Percentiles rank a stretch among this genome's conserved stretches.
These are phyloP conservation scores for Sinella curviseta DNA, from an alignment of 1,140 invertebrate species.

Conservation along the genomic window DNA sequence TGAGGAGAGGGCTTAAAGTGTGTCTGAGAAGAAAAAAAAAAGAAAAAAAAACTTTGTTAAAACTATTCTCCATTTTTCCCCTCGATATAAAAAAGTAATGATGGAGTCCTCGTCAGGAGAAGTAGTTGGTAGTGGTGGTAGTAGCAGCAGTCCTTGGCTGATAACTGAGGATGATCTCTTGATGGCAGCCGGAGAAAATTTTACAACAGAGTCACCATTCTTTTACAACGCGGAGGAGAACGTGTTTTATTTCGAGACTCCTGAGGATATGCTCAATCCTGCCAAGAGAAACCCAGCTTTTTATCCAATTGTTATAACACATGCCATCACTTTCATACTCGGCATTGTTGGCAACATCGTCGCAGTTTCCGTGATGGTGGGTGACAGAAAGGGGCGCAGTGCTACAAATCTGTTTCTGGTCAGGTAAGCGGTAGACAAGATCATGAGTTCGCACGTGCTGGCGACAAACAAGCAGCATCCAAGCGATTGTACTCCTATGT, in stretches of 20 bases:
- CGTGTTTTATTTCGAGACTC: conserved; percentile 46
- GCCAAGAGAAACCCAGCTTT: conserved; percentile 52
- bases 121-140: not conserved
- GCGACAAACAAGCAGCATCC: not conserved
- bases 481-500: too few species aligned
- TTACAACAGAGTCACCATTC: not conserved
- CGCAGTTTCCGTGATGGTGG: conserved; percentile 51
- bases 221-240: not conserved
- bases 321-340: conserved; percentile 55
- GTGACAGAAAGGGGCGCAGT: conserved; percentile 50
- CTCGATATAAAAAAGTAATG: too few species aligned
- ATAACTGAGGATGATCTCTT: not conserved
- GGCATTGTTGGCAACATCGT: conserved; percentile 51
- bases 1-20: too few species aligned
- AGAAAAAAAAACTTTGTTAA: too few species aligned
- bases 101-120: not conserved
- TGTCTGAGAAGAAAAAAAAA: too few species aligned
- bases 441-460: too few species aligned
- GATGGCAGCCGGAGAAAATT: not conserved
- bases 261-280: conserved; percentile 55
- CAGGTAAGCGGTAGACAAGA: conserved; percentile 44
- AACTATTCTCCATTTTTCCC: too few species aligned
- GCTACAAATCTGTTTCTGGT: conserved; percentile 48
- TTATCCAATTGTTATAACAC: conserved; percentile 54
- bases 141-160: not conserved